Evolutionary conservation across 2,113 vertebrate species (phyloP), one percentile per base, ranked within the genome.

Genomic region (Astatoreochromis straeleni): DNA sequence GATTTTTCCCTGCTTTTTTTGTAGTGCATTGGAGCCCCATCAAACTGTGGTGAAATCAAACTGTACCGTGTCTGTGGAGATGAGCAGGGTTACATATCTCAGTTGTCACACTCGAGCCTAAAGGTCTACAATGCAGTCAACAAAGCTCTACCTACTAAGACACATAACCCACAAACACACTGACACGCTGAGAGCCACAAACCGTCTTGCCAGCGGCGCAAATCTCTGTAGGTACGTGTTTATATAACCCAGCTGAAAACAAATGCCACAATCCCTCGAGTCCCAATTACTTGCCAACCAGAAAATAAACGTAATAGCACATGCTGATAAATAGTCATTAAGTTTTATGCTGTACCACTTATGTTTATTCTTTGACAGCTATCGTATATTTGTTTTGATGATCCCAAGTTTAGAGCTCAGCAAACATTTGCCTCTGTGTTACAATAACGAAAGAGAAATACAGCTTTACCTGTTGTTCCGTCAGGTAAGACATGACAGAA

Each of bases 81-180:
- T 88, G 68, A 75, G 38, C 75, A 65, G 68, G 51, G 81, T 80
- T 73, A 80, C 87, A 91, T 87, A 89, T 88, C 86, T 87, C 87
- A 40, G 58, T 82, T 92, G 91, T 79, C 88, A 93, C 81, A 82
- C 29, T 68, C 8, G 40, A 89, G 90, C 86, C 93, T 83, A n/a
- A 60, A 92, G 92, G 89, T 88, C 82, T 57, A 7, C 57, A 82
- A 68, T 51, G 86, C 51, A 80, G 87, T 31, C 86, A 86, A 85
- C 65, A 79, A 83, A 53, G 70, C 85, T 78, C 35, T 47, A 82
- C 85, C 89, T 87, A 82, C 79, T 84, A 82, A 86, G 85, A 89
- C 80, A 91, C 89, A 86, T 38, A 83, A 63, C 83, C 42, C 26
- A 84, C 58, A 88, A 85, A 89, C 89, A 78, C 78, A 80, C 29